Conservation (phyloP, 2,113 vertebrate genomes). For the Sebastes schlegelii region DNA sequence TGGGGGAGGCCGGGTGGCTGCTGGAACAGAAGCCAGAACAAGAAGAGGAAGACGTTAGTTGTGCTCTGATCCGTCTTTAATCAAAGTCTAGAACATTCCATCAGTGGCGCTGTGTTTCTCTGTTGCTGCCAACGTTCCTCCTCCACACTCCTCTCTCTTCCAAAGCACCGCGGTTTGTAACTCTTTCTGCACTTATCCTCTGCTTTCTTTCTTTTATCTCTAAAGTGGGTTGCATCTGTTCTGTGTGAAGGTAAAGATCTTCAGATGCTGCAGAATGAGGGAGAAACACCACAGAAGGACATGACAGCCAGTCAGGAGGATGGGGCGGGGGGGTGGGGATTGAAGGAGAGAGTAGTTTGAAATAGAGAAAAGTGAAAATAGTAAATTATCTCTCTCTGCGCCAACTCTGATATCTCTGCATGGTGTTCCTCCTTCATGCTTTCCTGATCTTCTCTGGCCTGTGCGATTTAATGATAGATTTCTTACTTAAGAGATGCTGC, state of each 20-base stretch:
- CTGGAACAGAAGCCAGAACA: constrained; percentile 26
- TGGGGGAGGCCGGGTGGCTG: constrained; percentile 12
- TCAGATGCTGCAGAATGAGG: constrained; percentile 25
- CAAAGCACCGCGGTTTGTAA: constrained; percentile 50
- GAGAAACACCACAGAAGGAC: background rate
- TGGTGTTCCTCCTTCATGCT: constrained; percentile 7
- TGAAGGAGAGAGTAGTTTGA: background rate
- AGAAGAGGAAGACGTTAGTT: constrained; percentile 25
- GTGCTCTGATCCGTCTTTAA: constrained; percentile 59
- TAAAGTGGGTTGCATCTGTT: constrained; percentile 44
- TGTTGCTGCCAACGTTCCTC: constrained; percentile 53
- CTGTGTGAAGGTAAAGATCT: constrained; percentile 24
- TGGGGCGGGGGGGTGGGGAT: background rate
- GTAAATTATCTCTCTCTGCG: constrained; percentile 10
- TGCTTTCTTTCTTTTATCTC: constrained; percentile 26
- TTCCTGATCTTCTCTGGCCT: background rate
- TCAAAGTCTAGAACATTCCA: constrained; percentile 66
- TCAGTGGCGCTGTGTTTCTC: constrained; percentile 44
- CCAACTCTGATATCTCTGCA: constrained; percentile 3
- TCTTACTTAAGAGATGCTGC: background rate
- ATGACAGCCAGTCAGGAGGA: background rate
- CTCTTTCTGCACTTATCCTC: constrained; percentile 38
- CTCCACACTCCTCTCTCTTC: constrained; percentile 51
- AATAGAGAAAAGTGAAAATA: constrained; percentile 20
- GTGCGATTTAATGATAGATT: background rate